A percentile compares a stretch with the other conserved stretches of the same genome.
Evolutionary conservation across 2,797 vertebrate genomes (phyloP).

Genomic region (Chanos chanos): DNA sequence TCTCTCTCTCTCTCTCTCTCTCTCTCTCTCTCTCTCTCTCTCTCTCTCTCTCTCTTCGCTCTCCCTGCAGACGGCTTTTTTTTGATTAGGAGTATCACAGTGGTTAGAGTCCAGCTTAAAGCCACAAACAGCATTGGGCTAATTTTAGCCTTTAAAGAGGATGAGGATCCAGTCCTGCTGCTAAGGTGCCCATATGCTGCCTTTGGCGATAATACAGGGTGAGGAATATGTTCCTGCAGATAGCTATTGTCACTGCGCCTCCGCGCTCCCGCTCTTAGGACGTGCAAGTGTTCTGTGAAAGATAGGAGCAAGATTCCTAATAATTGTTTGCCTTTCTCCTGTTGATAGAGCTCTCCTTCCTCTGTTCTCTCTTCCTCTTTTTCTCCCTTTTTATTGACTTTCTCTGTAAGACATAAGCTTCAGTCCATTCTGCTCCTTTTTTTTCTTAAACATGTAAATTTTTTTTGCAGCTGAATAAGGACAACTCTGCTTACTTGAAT

Average conservation of each 20-base stretch:
- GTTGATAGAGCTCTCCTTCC: background rate
- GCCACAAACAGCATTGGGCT: constrained; percentile 86
- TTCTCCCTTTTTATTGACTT: constrained; percentile 66
- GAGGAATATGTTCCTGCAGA: constrained; percentile 79
- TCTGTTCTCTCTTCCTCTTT: constrained; percentile 42
- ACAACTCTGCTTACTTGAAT: constrained; percentile 71
- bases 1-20: background rate
- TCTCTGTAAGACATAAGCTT: constrained; percentile 73
- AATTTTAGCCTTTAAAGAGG: constrained; percentile 98
- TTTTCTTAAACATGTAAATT: constrained; percentile 81
- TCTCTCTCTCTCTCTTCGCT: background rate
- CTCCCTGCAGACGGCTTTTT: constrained; percentile 42
- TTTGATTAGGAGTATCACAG: constrained; percentile 71
- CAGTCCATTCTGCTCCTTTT: background rate
- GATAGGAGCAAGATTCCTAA: constrained; percentile 14
- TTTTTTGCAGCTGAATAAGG: constrained; percentile 80
- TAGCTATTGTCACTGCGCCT: constrained; percentile 64
- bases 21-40: background rate
- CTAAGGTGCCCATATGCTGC: constrained; percentile 93
- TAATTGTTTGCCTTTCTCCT: background rate
- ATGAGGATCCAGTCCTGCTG: constrained; percentile 96
- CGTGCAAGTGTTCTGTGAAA: constrained; percentile 55
- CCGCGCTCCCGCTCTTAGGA: constrained; percentile 60
- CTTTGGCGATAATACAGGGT: constrained; percentile 85
- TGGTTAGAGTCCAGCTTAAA: constrained; percentile 76